phyloP scores from a whole-genome alignment of 1,140 invertebrate genomes.

The Oryzaephilus surinamensis region DNA sequence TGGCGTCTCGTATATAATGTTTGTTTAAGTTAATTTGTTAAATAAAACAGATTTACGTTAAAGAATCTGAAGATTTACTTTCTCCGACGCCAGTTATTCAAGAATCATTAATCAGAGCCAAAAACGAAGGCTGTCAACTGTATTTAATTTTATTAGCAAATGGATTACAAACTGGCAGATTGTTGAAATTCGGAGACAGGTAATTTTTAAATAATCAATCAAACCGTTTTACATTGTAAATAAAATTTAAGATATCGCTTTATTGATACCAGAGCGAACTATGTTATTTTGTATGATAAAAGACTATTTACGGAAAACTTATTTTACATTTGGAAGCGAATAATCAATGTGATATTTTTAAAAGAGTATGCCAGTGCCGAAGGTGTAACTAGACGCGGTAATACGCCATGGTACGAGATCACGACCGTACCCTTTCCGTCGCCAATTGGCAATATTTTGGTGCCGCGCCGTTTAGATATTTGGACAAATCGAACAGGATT shows the following conservation, averaged over 20 bases:
- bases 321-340: conserved; percentile 64
- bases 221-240: too few species aligned
- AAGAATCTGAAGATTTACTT: conserved; percentile 53
- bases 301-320: conserved; percentile 52
- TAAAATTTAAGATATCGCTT: conserved; percentile 47
- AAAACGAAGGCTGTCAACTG: conserved; percentile 52
- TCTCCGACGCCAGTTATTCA: conserved; percentile 46
- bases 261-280: conserved; percentile 56
- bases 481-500: conserved; percentile 52
- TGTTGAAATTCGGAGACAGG: conserved; percentile 59
- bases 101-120: conserved; percentile 44
- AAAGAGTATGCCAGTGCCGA: too few species aligned
- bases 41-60: conserved; percentile 48
- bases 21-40: conserved; percentile 29
- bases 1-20: conserved; percentile 6
- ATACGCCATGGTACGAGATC: conserved; percentile 53
- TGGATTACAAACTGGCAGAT: conserved; percentile 50
- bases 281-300: conserved; percentile 55
- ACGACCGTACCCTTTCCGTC: conserved; percentile 60
- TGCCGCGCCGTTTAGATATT: conserved; percentile 48
- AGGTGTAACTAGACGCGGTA: too few species aligned
- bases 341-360: conserved; percentile 66
- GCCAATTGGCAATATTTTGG: conserved; percentile 38
- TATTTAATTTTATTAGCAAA: conserved; percentile 65
- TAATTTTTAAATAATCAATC: too few species aligned